Evolutionary conservation across 2,888 invertebrate species (phyloP).

Genomic region (Archips crataeganus): DNA sequence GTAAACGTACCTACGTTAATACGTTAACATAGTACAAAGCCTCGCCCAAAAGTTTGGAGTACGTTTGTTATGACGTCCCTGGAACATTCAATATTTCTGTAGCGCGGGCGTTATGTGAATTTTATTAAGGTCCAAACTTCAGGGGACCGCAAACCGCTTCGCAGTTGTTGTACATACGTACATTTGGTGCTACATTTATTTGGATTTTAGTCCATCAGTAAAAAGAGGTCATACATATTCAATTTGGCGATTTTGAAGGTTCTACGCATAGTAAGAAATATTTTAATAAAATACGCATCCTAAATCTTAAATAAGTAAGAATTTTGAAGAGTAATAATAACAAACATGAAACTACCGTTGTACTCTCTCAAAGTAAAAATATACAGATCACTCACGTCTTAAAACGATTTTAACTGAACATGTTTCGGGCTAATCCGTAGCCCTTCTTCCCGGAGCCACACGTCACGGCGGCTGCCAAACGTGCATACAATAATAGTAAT

Average conservation of each 20-base stretch:
- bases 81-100: constrained; percentile 23
- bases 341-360: too few relatives aligned
- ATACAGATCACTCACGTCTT: too few relatives aligned
- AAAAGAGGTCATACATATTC: neutral
- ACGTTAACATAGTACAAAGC: constrained; percentile 4
- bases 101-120: constrained; percentile 24
- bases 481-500: too few relatives aligned
- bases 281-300: neutral
- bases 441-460: too few relatives aligned
- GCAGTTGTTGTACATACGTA: constrained; percentile 2
- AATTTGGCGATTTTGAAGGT: neutral
- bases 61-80: constrained; percentile 18
- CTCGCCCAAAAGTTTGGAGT: constrained; percentile 36
- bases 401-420: too few relatives aligned
- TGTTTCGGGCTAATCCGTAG: too few relatives aligned
- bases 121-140: constrained; percentile 37
- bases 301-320: neutral
- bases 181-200: constrained; percentile 2
- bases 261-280: neutral
- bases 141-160: constrained; percentile 19
- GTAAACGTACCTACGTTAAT: neutral
- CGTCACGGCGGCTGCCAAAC: too few relatives aligned
- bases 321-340: too few relatives aligned
- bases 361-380: too few relatives aligned
- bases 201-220: constrained; percentile 5